Evolutionary conservation across 2,797 vertebrate genomes (phyloP).

Genomic region (Coreius guichenoti): DNA sequence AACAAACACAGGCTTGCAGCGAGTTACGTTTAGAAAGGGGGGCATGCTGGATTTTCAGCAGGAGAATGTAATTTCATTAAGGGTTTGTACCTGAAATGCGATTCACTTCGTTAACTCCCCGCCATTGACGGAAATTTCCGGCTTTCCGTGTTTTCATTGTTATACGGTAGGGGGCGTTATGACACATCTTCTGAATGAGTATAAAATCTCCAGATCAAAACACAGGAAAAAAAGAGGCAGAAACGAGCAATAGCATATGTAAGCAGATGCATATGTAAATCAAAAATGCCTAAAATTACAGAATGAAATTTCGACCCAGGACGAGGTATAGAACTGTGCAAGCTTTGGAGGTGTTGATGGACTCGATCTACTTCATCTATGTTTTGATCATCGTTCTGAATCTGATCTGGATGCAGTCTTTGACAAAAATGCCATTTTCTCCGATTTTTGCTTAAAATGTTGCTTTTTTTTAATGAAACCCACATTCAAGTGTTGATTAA

Average conservation of each 20-base stretch:
- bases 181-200: no score
- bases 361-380: not conserved
- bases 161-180: no score
- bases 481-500: no score
- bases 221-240: no score
- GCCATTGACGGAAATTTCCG: no score
- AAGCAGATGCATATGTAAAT: not conserved
- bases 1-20: constrained; percentile 33
- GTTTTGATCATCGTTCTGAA: not conserved
- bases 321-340: not conserved
- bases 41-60: constrained; percentile 44
- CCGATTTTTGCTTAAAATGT: no score
- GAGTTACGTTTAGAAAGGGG: constrained; percentile 39
- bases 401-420: not conserved
- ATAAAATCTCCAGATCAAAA: no score
- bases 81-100: constrained; percentile 45
- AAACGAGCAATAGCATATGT: no score
- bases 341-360: not conserved
- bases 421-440: no score
- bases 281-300: not conserved
- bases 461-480: no score
- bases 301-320: not conserved
- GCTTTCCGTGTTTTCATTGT: no score
- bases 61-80: constrained; percentile 44
- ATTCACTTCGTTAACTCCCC: constrained; percentile 24